A percentile compares a stretch with the other conserved stretches of the same genome.
Evolutionary conservation across 2,113 vertebrate genomes (phyloP).

Genomic region (Corythornis cristatus): DNA sequence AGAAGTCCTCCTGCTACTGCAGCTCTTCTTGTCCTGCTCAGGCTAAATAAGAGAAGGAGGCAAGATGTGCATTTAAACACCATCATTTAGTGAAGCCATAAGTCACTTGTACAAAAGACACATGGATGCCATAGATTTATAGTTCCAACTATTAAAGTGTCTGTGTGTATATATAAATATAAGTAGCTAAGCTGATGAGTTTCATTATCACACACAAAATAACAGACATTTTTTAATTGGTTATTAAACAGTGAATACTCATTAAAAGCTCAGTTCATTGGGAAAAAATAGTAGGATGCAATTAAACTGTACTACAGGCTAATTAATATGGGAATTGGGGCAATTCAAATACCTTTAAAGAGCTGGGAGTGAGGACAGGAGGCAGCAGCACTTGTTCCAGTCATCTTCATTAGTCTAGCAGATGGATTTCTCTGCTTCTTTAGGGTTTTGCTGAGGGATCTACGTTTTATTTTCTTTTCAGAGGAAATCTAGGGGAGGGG

Average conservation of each 20-base stretch:
- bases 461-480: not conserved
- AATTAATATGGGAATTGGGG: conserved; percentile 64
- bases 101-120: not conserved
- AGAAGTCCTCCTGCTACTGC: not conserved
- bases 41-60: not conserved
- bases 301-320: conserved; percentile 20
- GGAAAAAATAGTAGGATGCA: not conserved
- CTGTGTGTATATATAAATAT: not conserved
- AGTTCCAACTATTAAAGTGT: not conserved
- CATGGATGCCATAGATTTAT: not conserved
- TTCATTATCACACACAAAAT: not conserved
- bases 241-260: conserved; percentile 13
- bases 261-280: conserved; percentile 13
- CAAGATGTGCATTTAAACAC: not conserved
- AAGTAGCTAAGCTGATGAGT: not conserved
- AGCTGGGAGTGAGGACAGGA: not conserved
- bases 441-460: not conserved
- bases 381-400: not conserved
- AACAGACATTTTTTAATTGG: not conserved
- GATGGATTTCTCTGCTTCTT: not conserved
- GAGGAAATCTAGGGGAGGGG: not conserved
- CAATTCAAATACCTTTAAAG: not conserved
- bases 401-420: not conserved
- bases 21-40: not conserved
- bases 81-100: not conserved